Conservation (phyloP, 2,888 invertebrate genomes). For the Protophormia terraenovae region DNA sequence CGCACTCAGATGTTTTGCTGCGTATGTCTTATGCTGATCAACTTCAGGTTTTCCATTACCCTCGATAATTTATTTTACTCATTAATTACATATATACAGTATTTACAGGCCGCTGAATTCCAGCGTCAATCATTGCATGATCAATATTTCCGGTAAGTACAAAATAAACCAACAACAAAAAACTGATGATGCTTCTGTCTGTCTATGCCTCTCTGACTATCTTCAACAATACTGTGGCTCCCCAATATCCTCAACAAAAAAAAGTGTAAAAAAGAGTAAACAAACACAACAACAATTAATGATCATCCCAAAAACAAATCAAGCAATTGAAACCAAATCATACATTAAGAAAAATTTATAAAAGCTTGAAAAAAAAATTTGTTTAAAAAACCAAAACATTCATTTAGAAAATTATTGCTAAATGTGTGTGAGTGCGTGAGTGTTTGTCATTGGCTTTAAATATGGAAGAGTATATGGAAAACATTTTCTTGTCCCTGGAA, state of each 20-base stretch:
- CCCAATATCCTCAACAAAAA: not conserved
- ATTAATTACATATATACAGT: constrained; percentile 81
- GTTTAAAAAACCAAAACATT: not conserved
- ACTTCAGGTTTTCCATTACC: constrained; percentile 81
- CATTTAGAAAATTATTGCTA: not conserved
- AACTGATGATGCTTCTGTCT: constrained; percentile 29
- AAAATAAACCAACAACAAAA: not conserved
- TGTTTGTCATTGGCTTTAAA: constrained; percentile 61
- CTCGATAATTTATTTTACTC: constrained; percentile 74
- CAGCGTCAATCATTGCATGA: constrained; percentile 81
- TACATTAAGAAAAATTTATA: not conserved
- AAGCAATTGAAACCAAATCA: not conserved
- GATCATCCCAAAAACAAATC: not conserved
- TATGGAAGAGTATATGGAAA: not conserved
- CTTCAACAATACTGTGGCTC: not conserved
- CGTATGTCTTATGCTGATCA: constrained; percentile 82
- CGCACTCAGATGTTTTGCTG: constrained; percentile 81
- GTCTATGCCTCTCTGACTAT: not conserved
- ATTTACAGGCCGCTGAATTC: constrained; percentile 82
- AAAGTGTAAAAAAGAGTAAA: not conserved
- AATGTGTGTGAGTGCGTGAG: constrained; percentile 54
- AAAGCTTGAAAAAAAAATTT: not conserved
- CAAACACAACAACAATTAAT: not conserved
- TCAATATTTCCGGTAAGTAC: constrained; percentile 81
- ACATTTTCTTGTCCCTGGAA: too few relatives aligned